These are phyloP conservation scores for Stichodactyla helianthus DNA, from an alignment of 64 coral and sea anemone genomes.

Conservation along the genomic window DNA sequence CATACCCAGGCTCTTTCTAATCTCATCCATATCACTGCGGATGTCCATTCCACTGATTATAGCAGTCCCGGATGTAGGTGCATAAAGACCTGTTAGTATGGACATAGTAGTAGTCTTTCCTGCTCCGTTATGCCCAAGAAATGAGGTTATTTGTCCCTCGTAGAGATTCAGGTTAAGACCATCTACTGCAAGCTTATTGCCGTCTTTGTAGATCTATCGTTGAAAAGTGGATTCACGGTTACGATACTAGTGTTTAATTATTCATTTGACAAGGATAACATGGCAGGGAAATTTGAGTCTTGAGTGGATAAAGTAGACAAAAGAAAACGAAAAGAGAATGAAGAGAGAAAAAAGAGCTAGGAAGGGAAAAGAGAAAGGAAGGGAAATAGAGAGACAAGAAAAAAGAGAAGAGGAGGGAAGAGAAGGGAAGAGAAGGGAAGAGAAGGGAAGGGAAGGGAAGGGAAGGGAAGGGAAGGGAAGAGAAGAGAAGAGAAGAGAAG, in stretches of 20 bases:
- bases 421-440: no score
- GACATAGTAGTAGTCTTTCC: slow-evolving; percentile 99
- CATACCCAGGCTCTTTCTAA: slow-evolving; percentile 93
- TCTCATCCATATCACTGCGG: slow-evolving; percentile 67
- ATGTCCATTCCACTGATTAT: slow-evolving; percentile 85
- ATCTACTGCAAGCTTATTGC: slow-evolving; percentile 89
- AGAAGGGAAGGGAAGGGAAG: no score
- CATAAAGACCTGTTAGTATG: slow-evolving; percentile 83
- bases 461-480: no score
- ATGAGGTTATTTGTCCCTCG: slow-evolving; percentile 91
- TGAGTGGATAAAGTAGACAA: no score
- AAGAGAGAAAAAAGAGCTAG: no score
- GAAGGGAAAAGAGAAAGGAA: no score
- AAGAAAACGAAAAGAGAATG: no score
- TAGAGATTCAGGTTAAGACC: slow-evolving; percentile 90
- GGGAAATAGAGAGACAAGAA: no score
- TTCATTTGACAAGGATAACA: no score
- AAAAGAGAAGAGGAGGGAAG: no score
- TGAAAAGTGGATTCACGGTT: background rate
- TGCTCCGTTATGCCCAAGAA: slow-evolving; percentile 95
- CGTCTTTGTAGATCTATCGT: slow-evolving; percentile 82
- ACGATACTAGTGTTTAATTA: background rate
- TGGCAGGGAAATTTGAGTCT: no score
- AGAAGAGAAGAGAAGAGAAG: no score
- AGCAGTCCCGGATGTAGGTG: slow-evolving; percentile 88